Percentiles rank a stretch among this genome's conserved stretches.
phyloP scores from a whole-genome alignment of 2,888 invertebrate species.

The Pinctada fucata region DNA sequence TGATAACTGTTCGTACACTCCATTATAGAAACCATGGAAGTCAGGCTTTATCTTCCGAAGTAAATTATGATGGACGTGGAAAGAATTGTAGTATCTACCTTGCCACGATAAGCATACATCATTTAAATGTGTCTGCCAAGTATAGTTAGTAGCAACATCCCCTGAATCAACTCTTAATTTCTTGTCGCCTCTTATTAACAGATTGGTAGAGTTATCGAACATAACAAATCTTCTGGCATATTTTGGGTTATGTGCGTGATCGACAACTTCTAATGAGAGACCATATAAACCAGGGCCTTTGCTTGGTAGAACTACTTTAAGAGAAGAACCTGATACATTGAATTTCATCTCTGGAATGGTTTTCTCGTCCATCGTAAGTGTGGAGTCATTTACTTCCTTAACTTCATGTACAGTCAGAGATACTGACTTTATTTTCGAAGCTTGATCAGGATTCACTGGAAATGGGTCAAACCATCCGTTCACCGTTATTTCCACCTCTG shows the following conservation, averaged over 20 bases:
- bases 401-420: constrained; percentile 33
- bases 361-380: constrained; percentile 7
- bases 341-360: not conserved
- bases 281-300: constrained; percentile 39
- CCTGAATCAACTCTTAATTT: not conserved
- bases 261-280: constrained; percentile 35
- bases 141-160: constrained; percentile 23
- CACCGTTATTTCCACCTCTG: constrained; percentile 7
- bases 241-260: constrained; percentile 36
- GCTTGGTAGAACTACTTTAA: constrained; percentile 10
- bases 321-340: not conserved
- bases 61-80: constrained; percentile 36
- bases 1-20: constrained; percentile 46
- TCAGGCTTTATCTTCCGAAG: constrained; percentile 35
- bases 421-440: constrained; percentile 39
- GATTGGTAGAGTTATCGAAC: constrained; percentile 37
- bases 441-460: not conserved
- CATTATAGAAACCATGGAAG: constrained; percentile 35
- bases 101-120: constrained; percentile 45
- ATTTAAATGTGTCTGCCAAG: constrained; percentile 49
- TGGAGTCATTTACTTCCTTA: not conserved
- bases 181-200: not conserved
- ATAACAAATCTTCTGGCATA: constrained; percentile 42
- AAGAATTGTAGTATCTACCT: constrained; percentile 43
- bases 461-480: constrained; percentile 45